Evolutionary conservation across 1,140 invertebrate genomes (phyloP), one percentile per base, ranked within the genome.

Genomic region (Ectropis grisescens): DNA sequence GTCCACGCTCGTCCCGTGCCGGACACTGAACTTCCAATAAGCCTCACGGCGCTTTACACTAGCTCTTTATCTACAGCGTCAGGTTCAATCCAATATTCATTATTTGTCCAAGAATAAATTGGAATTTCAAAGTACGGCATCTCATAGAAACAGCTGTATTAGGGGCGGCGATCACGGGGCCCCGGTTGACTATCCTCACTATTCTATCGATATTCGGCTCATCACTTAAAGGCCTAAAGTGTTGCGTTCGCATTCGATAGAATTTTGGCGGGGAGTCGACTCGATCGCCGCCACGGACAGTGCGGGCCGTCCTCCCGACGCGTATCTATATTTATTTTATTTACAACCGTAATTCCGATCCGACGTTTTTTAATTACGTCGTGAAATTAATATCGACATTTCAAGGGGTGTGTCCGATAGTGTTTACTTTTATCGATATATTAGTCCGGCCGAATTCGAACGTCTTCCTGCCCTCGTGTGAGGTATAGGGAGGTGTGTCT

Each of bases 211-310:
- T 35, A 57, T 78, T 62, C 65, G 47, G 46, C 64, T 57, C 58
- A 50, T 64, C 52, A 33, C 60, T 74, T 76, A 75, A 76, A 72
- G 76, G 76, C 76, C 76, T 76, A 74, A 76, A 74, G 70, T 41
- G 35, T 57, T 74, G 62, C 64, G 62, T 38, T 46, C 38, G 65
- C 46, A 70, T 75, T 56, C 59, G 52, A 47, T 65, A 44, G 58
- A 58, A 75, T 64, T 64, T 51, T 75, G 64, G n/a, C 43, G 33
- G 59, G 56, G 62, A 50, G 59, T 67, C 60, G 58, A 69, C 55
- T 57, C 62, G 61, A 49, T 47, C 59, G 55, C 54, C 58, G 59
- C 58, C 68, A 52, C 30, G 60, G 70, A 70, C 53, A 51, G 30
- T 56, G 49, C 52, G 51, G 61, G 54, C 47, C 58, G 58, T 58